Base-by-base conservation (phyloP, 2,113 vertebrate genomes). In the Corydoras maculifer region DNA sequence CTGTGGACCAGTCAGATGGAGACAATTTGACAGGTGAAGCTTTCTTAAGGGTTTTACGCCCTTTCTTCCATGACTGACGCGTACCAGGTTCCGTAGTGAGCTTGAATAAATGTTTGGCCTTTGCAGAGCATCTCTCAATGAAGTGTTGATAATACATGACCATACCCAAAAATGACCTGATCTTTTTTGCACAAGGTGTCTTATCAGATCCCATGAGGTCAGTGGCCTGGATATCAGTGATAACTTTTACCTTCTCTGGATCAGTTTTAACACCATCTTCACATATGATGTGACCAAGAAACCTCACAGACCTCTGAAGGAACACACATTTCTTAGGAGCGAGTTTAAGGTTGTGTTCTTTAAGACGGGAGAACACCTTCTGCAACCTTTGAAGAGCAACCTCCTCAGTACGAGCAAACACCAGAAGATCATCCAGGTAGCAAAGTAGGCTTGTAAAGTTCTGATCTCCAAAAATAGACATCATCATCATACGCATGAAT, bases 361-460 rank as follows among this genome's bases (percentile, higher is more conserved):
- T 32, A 11, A 80, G 49, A 0, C 32, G 6, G 0, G 48, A 67
- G 60, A 82, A 80, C 3, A 81, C 68, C 62, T 79, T 62, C 30
- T 79, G 49, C 6, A 80, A 30, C 0, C 8, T 0, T 8, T 77
- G n/a, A 9, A 81, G 48, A 2, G 73, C 73, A 3, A 75, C 0
- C 25, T 75, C 10, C 8, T 84, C 73, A 2, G 60, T 50, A 0
- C 69, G 80, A 1, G 60, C 68, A 55, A 79, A 80, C 3, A 80
- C 59, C 57, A 79, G 10, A 3, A 78, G 29, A 13, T 79, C 65
- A 11, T 78, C 75, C 12, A 81, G 55, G n/a, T 82, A 78, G 9
- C 73, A 78, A 5, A 81, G 43, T 0, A 82, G 25, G 14, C 75
- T 79, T 0, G 32, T 60, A 50, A 80, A 82, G 29, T 84, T 82